Evolutionary conservation across 2,888 invertebrate species (phyloP).

Genomic region (Lycaena phlaeas): DNA sequence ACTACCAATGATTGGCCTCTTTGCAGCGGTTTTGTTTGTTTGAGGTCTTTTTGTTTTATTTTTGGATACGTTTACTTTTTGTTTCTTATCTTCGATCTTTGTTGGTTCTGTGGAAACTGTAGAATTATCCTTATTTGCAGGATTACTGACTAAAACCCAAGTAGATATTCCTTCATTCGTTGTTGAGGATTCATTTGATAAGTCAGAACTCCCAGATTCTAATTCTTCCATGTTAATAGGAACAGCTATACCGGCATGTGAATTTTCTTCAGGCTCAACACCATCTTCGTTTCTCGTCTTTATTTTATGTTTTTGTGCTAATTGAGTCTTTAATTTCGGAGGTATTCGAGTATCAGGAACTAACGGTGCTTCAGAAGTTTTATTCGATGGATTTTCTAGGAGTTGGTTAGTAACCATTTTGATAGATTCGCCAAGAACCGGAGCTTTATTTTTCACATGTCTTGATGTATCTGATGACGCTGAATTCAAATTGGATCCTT

Average conservation of each 20-base stretch:
- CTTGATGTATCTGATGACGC: constrained; percentile 33
- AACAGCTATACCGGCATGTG: constrained; percentile 78
- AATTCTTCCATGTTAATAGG: constrained; percentile 77
- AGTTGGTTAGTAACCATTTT: constrained; percentile 73
- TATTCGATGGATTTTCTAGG: constrained; percentile 53
- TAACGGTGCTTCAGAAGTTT: constrained; percentile 45
- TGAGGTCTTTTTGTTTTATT: constrained; percentile 51
- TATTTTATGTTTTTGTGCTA: constrained; percentile 48
- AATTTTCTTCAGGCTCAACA: constrained; percentile 52
- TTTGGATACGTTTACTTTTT: constrained; percentile 37
- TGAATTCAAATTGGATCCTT: constrained; percentile 17
- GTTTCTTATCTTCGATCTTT: constrained; percentile 51
- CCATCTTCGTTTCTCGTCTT: constrained; percentile 53
- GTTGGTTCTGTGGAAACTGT: constrained; percentile 51
- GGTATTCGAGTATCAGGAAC: constrained; percentile 75
- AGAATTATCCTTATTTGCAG: constrained; percentile 39
- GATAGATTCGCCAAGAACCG: constrained; percentile 69
- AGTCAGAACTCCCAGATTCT: constrained; percentile 67
- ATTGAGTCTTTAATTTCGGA: constrained; percentile 73
- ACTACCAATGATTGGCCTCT: constrained; percentile 56
- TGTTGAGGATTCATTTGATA: constrained; percentile 55
- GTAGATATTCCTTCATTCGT: constrained; percentile 81
- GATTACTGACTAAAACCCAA: constrained; percentile 80
- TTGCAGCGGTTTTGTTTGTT: constrained; percentile 36
- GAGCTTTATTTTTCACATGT: constrained; percentile 51